Evolutionary conservation across 2,797 vertebrate species (phyloP).

Genomic region (Caiman crocodilus): DNA sequence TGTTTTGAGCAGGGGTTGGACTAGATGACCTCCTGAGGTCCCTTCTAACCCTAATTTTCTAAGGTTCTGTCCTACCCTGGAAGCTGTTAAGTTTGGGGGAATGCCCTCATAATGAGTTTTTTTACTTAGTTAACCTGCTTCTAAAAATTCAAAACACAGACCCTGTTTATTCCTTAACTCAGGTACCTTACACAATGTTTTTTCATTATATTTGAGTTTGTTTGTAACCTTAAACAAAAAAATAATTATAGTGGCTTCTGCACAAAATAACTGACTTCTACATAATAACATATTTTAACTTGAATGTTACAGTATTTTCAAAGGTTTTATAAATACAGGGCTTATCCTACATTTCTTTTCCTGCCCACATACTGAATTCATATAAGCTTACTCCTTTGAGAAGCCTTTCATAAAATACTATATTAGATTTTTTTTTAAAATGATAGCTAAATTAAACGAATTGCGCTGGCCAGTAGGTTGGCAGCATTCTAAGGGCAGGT

Average conservation of each 20-base stretch:
- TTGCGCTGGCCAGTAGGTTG: neutral
- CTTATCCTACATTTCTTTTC: neutral
- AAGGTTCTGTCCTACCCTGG: neutral
- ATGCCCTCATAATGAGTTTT: neutral
- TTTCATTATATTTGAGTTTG: neutral
- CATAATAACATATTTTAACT: neutral
- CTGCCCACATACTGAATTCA: neutral
- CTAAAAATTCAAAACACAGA: neutral
- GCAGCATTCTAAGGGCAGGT: neutral
- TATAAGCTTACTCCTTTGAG: neutral
- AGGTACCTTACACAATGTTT: neutral
- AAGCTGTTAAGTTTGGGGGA: neutral
- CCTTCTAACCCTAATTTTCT: neutral
- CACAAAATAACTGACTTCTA: neutral
- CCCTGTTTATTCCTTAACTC: conserved; percentile 5
- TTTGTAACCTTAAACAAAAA: neutral
- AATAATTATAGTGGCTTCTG: neutral
- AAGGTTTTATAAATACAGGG: neutral
- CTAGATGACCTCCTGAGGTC: too few relatives aligned
- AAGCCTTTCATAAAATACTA: neutral
- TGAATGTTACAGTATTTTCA: conserved; percentile 11
- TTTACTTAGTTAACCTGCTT: neutral
- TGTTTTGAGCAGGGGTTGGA: too few relatives aligned
- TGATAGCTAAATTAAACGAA: neutral
- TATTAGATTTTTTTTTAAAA: neutral